Evolutionary conservation across 2,888 invertebrate genomes (phyloP), one percentile per base, ranked within the genome.

Genomic region (Clanis bilineata): DNA sequence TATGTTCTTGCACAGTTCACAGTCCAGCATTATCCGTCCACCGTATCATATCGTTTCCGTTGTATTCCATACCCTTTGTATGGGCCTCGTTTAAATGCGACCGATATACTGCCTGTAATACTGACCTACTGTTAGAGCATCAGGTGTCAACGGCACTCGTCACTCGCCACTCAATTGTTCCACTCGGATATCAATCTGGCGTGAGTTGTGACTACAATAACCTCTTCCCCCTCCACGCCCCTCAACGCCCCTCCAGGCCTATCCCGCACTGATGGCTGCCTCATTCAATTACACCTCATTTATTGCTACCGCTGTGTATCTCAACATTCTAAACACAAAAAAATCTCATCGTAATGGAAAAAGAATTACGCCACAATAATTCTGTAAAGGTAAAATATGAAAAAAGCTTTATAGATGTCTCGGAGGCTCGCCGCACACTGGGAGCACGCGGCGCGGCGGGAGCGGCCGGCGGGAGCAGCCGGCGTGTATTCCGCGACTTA

Each of bases 211-310:
- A n/a, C n/a, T 4, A n/a, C n/a, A 15, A 3, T 28, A 28, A 28
- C 28, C 21, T 6, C 3, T 15, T 9, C 28, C 9, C 9, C 15
- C 15, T 25, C 15, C 6, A 1, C 23, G 5, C 5, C 25, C 6
- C 51, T 10, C 15, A 7, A 18, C 28, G 32, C 18, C 51, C 28
- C 51, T 51, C 51, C n/a, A n/a, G n/a, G n/a, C n/a, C n/a, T n/a
- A 32, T 28, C 32, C 18, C 18, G 51, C 51, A 32, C 51, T 18
- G 32, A 32, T 51, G 32, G 51, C 51, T 51, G 51, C 32, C 51
- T 51, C 51, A 51, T 51, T 51, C 51, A 51, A 28, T 51, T 51
- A 47, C 28, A 32, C 28, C 28, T 15, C 51, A 51, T 32, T 51
- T 51, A 51, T 51, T 32, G 51, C 1, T 51, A 18, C 18, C 32